Conservation (phyloP, 2,888 invertebrate genomes). For the Acrocyrtus sp. region DNA sequence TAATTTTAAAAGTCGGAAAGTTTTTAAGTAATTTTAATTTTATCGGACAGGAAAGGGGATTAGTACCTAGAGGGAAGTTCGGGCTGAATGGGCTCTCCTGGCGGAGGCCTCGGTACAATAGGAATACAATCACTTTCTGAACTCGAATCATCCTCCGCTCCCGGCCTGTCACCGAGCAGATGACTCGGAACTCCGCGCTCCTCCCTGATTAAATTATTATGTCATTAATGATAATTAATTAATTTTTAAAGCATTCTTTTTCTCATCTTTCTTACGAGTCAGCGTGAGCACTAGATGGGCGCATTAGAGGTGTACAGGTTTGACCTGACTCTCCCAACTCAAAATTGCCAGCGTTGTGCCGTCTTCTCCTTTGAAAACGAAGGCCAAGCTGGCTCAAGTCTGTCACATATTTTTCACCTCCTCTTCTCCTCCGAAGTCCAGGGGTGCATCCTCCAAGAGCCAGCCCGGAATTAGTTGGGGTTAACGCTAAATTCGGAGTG, state of each 20-base stretch:
- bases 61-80: conserved; percentile 62
- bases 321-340: conserved; percentile 31
- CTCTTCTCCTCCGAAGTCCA: conserved; percentile 75
- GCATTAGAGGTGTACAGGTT: conserved; percentile 30
- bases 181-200: conserved; percentile 61
- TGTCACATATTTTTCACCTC: conserved; percentile 82
- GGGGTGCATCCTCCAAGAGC: conserved; percentile 69
- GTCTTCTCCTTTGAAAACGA: conserved; percentile 78
- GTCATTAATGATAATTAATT: no score
- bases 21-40: no score
- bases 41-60: no score
- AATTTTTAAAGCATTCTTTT: no score
- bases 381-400: conserved; percentile 86
- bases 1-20: background rate
- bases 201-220: no score
- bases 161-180: conserved; percentile 58
- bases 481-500: conserved; percentile 35
- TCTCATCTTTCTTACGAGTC: conserved; percentile 50
- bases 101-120: conserved; percentile 56
- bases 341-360: conserved; percentile 62
- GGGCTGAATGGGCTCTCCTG: conserved; percentile 61
- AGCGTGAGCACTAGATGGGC: conserved; percentile 29
- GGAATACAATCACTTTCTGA: conserved; percentile 56
- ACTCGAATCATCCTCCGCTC: conserved; percentile 59
- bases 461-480: conserved; percentile 49